Evolutionary conservation across 2,888 invertebrate species (phyloP).

Genomic region (Schizotus pectinicornis): DNA sequence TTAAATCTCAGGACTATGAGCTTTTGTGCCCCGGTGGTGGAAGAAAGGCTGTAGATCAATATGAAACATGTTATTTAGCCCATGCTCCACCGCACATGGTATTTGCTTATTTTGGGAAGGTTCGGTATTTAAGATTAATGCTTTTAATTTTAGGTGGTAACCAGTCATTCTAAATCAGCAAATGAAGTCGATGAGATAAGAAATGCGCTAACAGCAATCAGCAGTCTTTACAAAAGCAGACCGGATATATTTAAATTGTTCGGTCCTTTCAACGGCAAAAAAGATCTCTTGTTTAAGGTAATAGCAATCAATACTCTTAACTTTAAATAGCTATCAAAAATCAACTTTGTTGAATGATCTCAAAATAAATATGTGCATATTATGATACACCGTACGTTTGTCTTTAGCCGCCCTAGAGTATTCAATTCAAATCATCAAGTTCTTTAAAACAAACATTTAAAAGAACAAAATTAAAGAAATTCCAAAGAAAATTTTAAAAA

Average conservation of each 20-base stretch:
- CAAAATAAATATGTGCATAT: too few species aligned
- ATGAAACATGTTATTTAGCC: conserved; percentile 66
- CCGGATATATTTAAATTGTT: conserved; percentile 71
- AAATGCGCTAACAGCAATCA: conserved; percentile 67
- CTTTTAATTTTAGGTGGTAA: conserved; percentile 52
- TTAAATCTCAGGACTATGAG: conserved; percentile 63
- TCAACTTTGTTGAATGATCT: too few species aligned
- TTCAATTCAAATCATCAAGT: too few species aligned
- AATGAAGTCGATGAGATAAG: conserved; percentile 64
- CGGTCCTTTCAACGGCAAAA: conserved; percentile 63
- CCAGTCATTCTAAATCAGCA: conserved; percentile 54
- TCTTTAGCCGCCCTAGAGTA: too few species aligned
- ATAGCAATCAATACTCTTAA: conserved; percentile 6
- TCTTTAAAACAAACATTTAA: too few species aligned
- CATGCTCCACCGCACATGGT: conserved; percentile 65
- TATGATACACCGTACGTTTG: too few species aligned
- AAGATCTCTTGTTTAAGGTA: conserved; percentile 64
- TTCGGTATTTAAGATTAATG: conserved; percentile 1
- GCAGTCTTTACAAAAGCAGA: conserved; percentile 62
- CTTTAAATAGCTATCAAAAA: background rate
- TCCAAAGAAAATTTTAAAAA: too few species aligned
- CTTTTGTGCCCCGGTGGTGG: conserved; percentile 71
- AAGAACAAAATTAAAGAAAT: too few species aligned
- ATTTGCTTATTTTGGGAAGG: conserved; percentile 23
- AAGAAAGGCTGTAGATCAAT: conserved; percentile 62